Conservation (phyloP, 2,797 vertebrate species). For the Oryzias sinensis region DNA sequence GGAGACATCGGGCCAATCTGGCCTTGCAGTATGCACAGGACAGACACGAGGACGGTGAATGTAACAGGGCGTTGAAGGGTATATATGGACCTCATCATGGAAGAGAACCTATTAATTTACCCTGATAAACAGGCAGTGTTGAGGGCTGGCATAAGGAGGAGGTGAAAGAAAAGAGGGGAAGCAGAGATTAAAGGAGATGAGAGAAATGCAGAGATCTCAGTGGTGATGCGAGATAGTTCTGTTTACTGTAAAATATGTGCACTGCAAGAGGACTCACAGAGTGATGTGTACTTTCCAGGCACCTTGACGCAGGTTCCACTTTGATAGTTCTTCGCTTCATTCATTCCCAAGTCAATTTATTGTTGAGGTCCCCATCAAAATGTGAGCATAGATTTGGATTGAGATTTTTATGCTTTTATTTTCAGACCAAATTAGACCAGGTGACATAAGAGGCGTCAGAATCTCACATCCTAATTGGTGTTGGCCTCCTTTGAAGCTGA, state of each 20-base stretch:
- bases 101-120: slow-evolving; percentile 19
- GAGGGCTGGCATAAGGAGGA: slow-evolving; percentile 8
- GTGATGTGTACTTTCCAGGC: slow-evolving; percentile 12
- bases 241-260: slow-evolving; percentile 21
- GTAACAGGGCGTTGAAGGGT: slow-evolving; percentile 16
- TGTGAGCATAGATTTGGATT: too few species aligned
- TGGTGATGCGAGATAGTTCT: slow-evolving; percentile 3
- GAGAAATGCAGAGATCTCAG: slow-evolving; percentile 8
- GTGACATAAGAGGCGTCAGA: too few species aligned
- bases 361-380: too few species aligned
- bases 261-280: slow-evolving; percentile 17
- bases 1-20: slow-evolving; percentile 15
- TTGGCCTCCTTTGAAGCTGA: slow-evolving; percentile 2
- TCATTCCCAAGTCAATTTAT: not conserved
- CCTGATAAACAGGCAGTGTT: slow-evolving; percentile 1
- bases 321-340: not conserved
- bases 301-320: not conserved
- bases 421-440: too few species aligned
- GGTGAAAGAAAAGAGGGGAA: slow-evolving; percentile 8
- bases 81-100: not conserved
- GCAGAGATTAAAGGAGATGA: not conserved
- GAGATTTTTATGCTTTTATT: too few species aligned
- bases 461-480: not conserved
- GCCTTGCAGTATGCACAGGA: slow-evolving; percentile 20
- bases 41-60: slow-evolving; percentile 26